Percentiles rank a stretch among this genome's conserved stretches.
Conservation (phyloP, 2,888 invertebrate genomes). For the Rhingia campestris region DNA sequence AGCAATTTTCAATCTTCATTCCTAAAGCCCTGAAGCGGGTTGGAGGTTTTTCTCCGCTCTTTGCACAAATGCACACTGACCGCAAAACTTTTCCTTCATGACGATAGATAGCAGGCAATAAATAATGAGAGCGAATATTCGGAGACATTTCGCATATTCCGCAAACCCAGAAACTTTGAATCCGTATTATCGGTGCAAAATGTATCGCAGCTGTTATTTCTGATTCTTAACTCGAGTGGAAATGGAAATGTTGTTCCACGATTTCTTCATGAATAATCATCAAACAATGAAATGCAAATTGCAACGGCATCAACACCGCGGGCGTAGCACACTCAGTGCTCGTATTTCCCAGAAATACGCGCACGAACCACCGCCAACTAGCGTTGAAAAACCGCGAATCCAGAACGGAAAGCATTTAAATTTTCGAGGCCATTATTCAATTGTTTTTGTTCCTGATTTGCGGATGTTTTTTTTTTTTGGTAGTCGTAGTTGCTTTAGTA, state of each 20-base stretch:
- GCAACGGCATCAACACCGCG: slow-evolving; percentile 8
- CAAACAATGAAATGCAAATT: slow-evolving; percentile 15
- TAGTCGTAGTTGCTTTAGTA: background rate
- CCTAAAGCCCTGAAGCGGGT: too few relatives aligned
- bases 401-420: slow-evolving; percentile 57
- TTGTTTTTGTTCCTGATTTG: slow-evolving; percentile 45
- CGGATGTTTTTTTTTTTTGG: background rate
- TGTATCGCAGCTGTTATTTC: slow-evolving; percentile 35
- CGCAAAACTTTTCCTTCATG: too few relatives aligned
- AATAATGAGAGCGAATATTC: too few relatives aligned
- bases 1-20: too few relatives aligned
- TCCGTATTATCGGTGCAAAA: slow-evolving; percentile 29
- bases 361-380: background rate
- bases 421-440: slow-evolving; percentile 52
- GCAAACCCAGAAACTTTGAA: too few relatives aligned
- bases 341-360: background rate
- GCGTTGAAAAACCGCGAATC: slow-evolving; percentile 3
- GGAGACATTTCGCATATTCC: too few relatives aligned
- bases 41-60: too few relatives aligned
- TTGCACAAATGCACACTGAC: too few relatives aligned
- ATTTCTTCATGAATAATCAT: slow-evolving; percentile 59
- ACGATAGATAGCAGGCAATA: too few relatives aligned
- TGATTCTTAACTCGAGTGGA: slow-evolving; percentile 20
- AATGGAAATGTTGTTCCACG: slow-evolving; percentile 33
- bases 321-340: background rate